phyloP scores from a whole-genome alignment of 2,888 invertebrate species.

The Scaptomyza flava region DNA sequence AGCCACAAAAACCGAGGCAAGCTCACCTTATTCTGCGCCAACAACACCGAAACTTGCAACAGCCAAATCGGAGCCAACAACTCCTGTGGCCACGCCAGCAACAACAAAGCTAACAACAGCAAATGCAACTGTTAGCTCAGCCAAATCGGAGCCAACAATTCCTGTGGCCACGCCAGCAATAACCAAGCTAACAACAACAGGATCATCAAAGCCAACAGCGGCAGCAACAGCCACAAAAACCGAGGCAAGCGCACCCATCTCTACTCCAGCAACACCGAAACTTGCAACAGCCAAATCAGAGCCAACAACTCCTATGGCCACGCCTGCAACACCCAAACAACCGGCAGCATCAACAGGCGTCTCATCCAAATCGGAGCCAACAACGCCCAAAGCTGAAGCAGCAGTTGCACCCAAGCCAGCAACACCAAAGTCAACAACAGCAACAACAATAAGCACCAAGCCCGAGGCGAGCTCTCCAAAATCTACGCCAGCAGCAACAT shows the following conservation, averaged over 20 bases:
- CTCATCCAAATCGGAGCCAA: background rate
- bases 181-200: slow-evolving; percentile 4
- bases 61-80: slow-evolving; percentile 12
- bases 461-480: too few species aligned
- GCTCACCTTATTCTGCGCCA: background rate
- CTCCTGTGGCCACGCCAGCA: background rate
- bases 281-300: slow-evolving; percentile 10
- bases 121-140: too few species aligned
- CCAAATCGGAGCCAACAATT: background rate
- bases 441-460: too few species aligned
- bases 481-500: slow-evolving; percentile 9
- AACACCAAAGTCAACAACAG: background rate
- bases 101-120: too few species aligned
- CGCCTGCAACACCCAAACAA: background rate
- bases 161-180: slow-evolving; percentile 14
- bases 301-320: slow-evolving; percentile 7
- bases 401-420: slow-evolving; percentile 4
- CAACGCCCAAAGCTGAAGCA: slow-evolving; percentile 4
- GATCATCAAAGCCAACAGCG: slow-evolving; percentile 7
- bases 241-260: background rate
- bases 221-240: slow-evolving; percentile 1
- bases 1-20: slow-evolving; percentile 1
- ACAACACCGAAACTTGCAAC: slow-evolving; percentile 15
- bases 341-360: too few species aligned
- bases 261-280: slow-evolving; percentile 13